phyloP scores from a whole-genome alignment of 2,113 vertebrate species.

The Rhagologus leucostigma region DNA sequence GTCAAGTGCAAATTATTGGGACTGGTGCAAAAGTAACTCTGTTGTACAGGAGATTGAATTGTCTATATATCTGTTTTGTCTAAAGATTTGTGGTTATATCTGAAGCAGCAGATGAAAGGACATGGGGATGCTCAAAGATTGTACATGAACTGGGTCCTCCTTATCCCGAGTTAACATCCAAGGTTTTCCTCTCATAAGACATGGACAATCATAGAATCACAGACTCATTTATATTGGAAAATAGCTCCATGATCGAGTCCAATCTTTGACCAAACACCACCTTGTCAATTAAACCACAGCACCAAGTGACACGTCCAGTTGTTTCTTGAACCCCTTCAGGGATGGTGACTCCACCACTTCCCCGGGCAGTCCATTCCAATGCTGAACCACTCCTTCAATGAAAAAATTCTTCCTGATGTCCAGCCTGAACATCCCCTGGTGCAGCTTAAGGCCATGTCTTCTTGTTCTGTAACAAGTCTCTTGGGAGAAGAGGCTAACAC shows the following conservation, averaged over 20 bases:
- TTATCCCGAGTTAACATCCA: not conserved
- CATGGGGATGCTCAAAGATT: not conserved
- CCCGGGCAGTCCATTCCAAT: not conserved
- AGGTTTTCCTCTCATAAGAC: not conserved
- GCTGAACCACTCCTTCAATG: not conserved
- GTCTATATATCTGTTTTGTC: not conserved
- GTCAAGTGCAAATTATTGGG: not conserved
- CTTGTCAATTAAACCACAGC: not conserved
- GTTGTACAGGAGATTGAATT: not conserved
- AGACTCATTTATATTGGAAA: not conserved
- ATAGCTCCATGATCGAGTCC: not conserved
- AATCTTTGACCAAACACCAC: not conserved
- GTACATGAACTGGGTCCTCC: not conserved
- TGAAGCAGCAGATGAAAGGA: not conserved
- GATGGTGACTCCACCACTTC: too few relatives aligned
- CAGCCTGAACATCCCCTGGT: not conserved
- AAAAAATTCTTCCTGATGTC: not conserved
- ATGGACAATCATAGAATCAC: not conserved
- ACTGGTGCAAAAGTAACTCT: not conserved
- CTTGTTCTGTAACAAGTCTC: too few relatives aligned
- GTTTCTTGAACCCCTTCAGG: not conserved
- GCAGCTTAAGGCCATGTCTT: not conserved
- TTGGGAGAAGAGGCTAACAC: not conserved
- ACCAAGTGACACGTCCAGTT: too few relatives aligned
- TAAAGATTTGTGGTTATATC: not conserved